phyloP scores from a whole-genome alignment of 2,113 vertebrate genomes.

The Gallinago paraguaiae region DNA sequence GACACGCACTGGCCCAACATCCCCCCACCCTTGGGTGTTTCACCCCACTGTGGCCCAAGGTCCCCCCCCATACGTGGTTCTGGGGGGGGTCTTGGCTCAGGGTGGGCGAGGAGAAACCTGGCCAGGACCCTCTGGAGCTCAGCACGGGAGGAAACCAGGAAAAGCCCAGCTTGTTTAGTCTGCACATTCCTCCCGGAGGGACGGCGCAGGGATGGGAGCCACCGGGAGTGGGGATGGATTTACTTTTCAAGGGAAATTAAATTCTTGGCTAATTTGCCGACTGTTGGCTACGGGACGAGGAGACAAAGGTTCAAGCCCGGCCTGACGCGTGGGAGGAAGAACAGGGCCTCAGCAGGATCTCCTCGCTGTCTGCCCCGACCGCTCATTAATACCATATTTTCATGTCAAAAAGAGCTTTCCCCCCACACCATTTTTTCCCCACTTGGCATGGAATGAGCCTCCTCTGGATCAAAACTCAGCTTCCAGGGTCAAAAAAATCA shows the following conservation, averaged over 20 bases:
- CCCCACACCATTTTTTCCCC: background rate
- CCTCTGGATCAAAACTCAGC: background rate
- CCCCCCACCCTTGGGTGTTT: background rate
- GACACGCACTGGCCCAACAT: fast-evolving
- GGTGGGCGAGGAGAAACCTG: fast-evolving
- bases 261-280: background rate
- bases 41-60: fast-evolving
- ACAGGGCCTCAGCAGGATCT: background rate
- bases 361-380: background rate
- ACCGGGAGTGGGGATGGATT: background rate
- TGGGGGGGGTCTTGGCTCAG: background rate
- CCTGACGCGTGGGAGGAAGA: fast-evolving
- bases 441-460: background rate
- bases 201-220: background rate
- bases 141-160: background rate
- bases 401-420: background rate
- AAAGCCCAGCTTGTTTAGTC: slow-evolving; percentile 19
- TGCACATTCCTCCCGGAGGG: background rate
- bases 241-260: background rate
- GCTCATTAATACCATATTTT: background rate
- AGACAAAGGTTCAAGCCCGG: background rate
- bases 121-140: background rate
- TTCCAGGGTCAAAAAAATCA: background rate
- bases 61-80: fast-evolving
- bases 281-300: fast-evolving